A percentile compares a stretch with the other conserved stretches of the same genome.
Conservation (phyloP, 2,888 invertebrate genomes). For the Helleia helle region DNA sequence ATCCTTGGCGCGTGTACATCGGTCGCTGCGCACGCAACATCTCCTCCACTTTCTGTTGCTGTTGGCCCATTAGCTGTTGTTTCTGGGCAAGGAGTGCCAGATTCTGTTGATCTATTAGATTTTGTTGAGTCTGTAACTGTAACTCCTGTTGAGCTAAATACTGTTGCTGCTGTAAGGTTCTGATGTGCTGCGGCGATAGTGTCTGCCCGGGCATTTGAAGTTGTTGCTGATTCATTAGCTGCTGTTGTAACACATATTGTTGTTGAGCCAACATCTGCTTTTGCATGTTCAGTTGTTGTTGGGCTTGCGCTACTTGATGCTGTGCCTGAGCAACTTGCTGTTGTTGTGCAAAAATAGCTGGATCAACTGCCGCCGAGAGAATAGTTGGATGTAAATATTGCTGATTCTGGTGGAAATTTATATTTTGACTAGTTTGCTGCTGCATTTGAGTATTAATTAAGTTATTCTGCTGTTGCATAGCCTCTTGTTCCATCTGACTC, state of each 20-base stretch:
- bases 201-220: constrained; percentile 62
- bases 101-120: constrained; percentile 72
- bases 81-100: constrained; percentile 66
- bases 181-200: constrained; percentile 55
- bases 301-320: constrained; percentile 58
- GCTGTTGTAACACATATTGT: constrained; percentile 64
- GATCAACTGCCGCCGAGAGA: constrained; percentile 43
- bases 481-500: constrained; percentile 6
- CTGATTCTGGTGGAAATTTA: constrained; percentile 41
- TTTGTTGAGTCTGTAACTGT: constrained; percentile 69
- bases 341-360: constrained; percentile 49
- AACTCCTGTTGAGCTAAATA: constrained; percentile 67
- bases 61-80: constrained; percentile 67
- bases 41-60: constrained; percentile 64
- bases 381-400: constrained; percentile 46
- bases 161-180: constrained; percentile 64
- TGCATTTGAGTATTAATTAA: constrained; percentile 44
- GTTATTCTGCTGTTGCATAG: constrained; percentile 44
- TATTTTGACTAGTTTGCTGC: constrained; percentile 36
- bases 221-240: constrained; percentile 56
- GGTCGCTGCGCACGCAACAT: constrained; percentile 51
- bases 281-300: constrained; percentile 63
- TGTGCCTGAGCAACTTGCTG: constrained; percentile 64
- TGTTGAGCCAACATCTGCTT: constrained; percentile 64
- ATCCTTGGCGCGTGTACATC: constrained; percentile 56